A percentile compares a stretch with the other conserved stretches of the same genome.
Evolutionary conservation across 2,797 vertebrate species (phyloP).

Genomic region (Atherinosoma microstoma): DNA sequence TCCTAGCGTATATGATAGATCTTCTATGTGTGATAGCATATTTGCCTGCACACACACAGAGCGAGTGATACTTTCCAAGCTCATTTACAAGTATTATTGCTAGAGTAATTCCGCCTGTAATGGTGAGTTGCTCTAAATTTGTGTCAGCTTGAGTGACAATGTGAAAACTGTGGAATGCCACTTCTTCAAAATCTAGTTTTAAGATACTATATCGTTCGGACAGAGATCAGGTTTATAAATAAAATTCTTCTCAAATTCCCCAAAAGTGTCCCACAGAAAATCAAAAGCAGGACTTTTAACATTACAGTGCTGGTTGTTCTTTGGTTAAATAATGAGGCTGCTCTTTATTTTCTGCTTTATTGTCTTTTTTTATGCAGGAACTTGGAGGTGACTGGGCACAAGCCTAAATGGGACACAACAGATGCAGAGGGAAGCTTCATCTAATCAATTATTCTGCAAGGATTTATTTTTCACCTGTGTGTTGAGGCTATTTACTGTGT

Average conservation of each 20-base stretch:
- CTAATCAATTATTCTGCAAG: neutral
- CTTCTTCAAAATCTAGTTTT: neutral
- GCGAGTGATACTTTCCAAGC: neutral
- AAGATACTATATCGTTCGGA: neutral
- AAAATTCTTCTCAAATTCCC: conserved; percentile 12
- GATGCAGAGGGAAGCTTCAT: conserved; percentile 5
- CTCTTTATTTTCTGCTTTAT: conserved; percentile 28
- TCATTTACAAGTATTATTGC: neutral
- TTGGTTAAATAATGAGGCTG: conserved; percentile 32
- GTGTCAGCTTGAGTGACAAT: neutral
- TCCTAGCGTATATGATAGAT: neutral
- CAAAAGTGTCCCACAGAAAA: neutral
- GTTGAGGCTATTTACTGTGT: neutral
- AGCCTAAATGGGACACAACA: conserved; percentile 15
- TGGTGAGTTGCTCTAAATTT: neutral
- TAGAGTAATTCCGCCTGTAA: neutral
- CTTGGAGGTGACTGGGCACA: conserved; percentile 16
- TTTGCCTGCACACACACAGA: neutral
- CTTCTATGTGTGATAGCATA: neutral
- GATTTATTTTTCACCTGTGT: conserved; percentile 1
- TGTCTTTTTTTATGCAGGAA: neutral
- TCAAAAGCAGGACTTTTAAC: conserved; percentile 4
- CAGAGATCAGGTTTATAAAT: conserved; percentile 8
- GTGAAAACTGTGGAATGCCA: neutral
- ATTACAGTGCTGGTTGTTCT: conserved; percentile 20